Evolutionary conservation across 2,888 invertebrate genomes (phyloP).

Genomic region (Clunio marinus): DNA sequence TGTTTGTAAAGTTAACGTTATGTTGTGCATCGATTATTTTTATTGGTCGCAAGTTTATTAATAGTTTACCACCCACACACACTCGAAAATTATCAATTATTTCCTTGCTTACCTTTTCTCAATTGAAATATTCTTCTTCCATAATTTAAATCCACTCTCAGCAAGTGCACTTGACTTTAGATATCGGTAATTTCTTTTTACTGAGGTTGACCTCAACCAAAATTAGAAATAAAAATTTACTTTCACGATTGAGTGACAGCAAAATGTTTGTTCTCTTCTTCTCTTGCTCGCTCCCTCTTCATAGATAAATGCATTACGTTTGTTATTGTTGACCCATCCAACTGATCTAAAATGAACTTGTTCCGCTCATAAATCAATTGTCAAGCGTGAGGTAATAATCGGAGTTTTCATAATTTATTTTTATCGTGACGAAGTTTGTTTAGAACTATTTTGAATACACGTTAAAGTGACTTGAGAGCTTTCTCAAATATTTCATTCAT

Average conservation of each 20-base stretch:
- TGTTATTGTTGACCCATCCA: conserved; percentile 30
- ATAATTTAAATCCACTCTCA: no score
- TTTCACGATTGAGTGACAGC: background rate
- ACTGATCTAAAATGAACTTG: conserved; percentile 20
- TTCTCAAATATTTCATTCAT: no score
- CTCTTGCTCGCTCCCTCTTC: background rate
- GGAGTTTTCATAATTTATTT: background rate
- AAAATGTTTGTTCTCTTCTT: background rate
- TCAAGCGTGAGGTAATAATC: background rate
- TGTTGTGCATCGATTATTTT: no score
- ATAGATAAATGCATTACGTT: background rate
- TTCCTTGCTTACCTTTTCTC: no score
- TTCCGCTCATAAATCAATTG: conserved; percentile 38
- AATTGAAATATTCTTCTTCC: no score
- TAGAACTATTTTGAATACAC: background rate
- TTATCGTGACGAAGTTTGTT: background rate
- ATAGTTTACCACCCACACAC: no score
- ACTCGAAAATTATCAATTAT: no score
- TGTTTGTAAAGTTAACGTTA: background rate
- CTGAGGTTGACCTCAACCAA: no score
- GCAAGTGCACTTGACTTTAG: no score
- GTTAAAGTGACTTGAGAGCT: background rate
- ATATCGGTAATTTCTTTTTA: no score
- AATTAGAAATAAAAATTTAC: no score
- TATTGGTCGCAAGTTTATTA: no score